phyloP scores from a whole-genome alignment of 2,797 vertebrate genomes.

The Pangasius larnaudii region DNA sequence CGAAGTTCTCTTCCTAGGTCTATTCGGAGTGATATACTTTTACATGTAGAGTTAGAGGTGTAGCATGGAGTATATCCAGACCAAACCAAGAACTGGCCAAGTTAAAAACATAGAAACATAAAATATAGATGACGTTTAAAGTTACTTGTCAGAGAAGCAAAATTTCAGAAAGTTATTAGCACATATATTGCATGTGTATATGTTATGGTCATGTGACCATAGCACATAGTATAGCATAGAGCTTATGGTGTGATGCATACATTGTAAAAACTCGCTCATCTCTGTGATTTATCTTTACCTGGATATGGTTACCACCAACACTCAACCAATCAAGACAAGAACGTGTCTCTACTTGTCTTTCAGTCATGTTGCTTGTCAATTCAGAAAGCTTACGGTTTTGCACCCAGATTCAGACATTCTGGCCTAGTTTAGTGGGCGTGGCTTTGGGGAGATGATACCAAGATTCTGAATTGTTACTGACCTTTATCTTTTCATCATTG shows the following conservation, averaged over 20 bases:
- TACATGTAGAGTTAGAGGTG: background rate
- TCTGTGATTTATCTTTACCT: background rate
- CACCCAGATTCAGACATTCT: background rate
- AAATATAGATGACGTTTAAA: background rate
- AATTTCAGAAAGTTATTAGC: background rate
- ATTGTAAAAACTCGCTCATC: background rate
- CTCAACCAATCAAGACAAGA: background rate
- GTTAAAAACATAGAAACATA: background rate
- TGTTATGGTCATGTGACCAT: background rate
- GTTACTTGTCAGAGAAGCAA: background rate
- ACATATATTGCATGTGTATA: background rate
- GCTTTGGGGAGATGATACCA: background rate
- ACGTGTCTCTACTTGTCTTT: background rate
- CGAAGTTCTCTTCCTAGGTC: background rate
- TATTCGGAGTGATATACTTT: background rate
- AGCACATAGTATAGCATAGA: background rate
- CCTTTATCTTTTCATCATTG: background rate
- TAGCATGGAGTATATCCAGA: background rate
- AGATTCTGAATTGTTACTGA: background rate
- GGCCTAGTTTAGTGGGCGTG: background rate
- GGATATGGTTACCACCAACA: background rate
- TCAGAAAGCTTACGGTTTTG: background rate
- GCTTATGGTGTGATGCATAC: background rate
- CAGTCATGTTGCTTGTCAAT: background rate
- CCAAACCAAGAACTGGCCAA: background rate